Percentiles rank a stretch among this genome's conserved stretches.
These are phyloP conservation scores for Rutilus rutilus DNA, from an alignment of 2,113 vertebrate genomes.

Conservation along the genomic window DNA sequence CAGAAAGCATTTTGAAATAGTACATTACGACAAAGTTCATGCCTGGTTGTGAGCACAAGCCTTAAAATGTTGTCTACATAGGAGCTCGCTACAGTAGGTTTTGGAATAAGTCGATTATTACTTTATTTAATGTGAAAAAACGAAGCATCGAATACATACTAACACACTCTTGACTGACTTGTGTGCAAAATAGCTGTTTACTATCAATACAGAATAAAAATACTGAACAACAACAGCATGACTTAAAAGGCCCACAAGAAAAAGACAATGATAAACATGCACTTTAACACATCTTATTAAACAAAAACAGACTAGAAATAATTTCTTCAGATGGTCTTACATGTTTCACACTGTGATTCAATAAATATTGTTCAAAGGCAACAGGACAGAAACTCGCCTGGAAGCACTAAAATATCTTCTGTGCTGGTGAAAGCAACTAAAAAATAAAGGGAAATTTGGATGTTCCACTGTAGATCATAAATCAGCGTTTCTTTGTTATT, in stretches of 20 bases:
- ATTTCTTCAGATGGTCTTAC: neutral
- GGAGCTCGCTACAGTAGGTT: neutral
- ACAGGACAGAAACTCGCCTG: neutral
- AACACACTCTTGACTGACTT: conserved; percentile 13
- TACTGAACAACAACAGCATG: neutral
- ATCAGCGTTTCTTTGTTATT: neutral
- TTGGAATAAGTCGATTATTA: neutral
- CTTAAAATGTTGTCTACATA: neutral
- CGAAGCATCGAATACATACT: neutral
- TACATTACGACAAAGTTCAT: neutral
- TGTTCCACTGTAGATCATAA: neutral
- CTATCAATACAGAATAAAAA: neutral
- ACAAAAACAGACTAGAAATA: neutral
- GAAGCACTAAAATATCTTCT: neutral
- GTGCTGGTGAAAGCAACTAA: neutral
- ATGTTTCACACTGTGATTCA: neutral
- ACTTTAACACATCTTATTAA: neutral
- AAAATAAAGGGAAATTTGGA: neutral
- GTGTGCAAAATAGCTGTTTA: conserved; percentile 21
- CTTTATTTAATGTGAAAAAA: neutral
- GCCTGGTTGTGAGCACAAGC: neutral
- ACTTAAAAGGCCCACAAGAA: neutral
- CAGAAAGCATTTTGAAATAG: neutral
- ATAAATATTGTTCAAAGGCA: conserved; percentile 1
- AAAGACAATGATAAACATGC: neutral